Base-by-base conservation (phyloP, 2,113 vertebrate genomes). In the Centropristis striata region DNA sequence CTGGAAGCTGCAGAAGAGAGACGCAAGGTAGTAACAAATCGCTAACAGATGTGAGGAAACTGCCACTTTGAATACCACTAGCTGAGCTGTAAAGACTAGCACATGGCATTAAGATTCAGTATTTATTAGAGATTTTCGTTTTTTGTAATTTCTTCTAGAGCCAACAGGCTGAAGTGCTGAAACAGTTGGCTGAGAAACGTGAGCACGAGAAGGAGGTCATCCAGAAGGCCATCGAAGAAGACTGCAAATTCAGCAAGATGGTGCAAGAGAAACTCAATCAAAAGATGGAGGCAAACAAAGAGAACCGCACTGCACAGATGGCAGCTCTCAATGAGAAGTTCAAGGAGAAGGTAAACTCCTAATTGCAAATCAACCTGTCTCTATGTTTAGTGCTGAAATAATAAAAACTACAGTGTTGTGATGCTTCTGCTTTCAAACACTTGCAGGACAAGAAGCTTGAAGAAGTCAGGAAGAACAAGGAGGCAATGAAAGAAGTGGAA, bases 271-370 rank as follows among this genome's bases (percentile, higher is more conserved):
- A 99, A 66, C 93, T 98, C 84, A 97, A 95, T 90, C 96, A 96
- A 88, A 99, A 99, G 93, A 99, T 99, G 97, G 97, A 98, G 95
- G 96, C 96, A 4, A 98, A 96, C 91, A 97, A 99, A 90, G 98
- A 99, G 87, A 99, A 99, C 86, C 96, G 96, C 4, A 95, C 94
- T 75, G 98, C 98, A 32, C 96, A 96, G 74, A 96, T 98, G 94
- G 97, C 97, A 1, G 98, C 97, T 42, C 96, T 98, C 64, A 96
- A 95, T 87, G 97, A 99, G 81, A 97, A 97, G 78, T 97, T 99
- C 93, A 95, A 97, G 91, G 97, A 99, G 92, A 98, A 97, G 96
- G 98, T 98, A 68, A 76, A 60, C 16, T 66, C 36, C 25, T 51
- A 4, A 5, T 50, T 8, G 14, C 36, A 4, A 1, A 16, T 28